Base-by-base conservation (phyloP, 2,797 vertebrate genomes). In the Mormyrops attenuatus region DNA sequence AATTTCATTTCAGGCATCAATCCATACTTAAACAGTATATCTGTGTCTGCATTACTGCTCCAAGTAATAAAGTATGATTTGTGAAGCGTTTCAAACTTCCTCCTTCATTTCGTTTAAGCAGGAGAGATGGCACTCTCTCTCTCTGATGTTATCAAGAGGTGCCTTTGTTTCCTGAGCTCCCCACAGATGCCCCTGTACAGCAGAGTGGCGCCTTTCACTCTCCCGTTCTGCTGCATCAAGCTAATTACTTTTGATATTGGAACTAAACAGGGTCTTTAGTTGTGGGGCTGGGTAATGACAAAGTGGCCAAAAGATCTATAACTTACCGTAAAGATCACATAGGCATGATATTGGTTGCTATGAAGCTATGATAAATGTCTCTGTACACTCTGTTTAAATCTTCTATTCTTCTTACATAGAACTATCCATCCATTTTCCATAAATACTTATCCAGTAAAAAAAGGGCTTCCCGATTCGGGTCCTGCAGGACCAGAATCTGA, bases 171-270 rank as follows among this genome's bases (percentile, higher is more conserved):
- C n/a, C 57, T 82, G 66, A 60, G n/a, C 34, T 9, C 13, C 55
- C 1, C 66, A 50, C 53, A 34, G 73, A 90, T 57, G 20, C 57
- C 86, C 50, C 50, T 53, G 47, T 17, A 55, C 73, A 90, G 87
- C 38, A 69, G 69, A 88, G 49, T 15, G 26, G 77, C 41, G 26
- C 22, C 63, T 8, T 38, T 34, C 49, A 3, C 13, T 84, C 53
- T 44, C 34, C 89, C 20, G 41, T 77, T 63, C 89, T 60, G 34
- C 15, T 52, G 38, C 73, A 90, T 84, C 66, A 57, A 82, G 85
- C 86, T 88, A 90, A 90, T 90, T 90, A 73, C 86, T 90, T 90
- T 90, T 82, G 53, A 90, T 90, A 88, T 88, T 55, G 44, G 66
- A 88, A 57, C 87, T 90, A 88, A 90, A 90, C 89, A 88, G 85